Base-by-base conservation (phyloP, 2,113 vertebrate species). In the Lipophrys pholis region DNA sequence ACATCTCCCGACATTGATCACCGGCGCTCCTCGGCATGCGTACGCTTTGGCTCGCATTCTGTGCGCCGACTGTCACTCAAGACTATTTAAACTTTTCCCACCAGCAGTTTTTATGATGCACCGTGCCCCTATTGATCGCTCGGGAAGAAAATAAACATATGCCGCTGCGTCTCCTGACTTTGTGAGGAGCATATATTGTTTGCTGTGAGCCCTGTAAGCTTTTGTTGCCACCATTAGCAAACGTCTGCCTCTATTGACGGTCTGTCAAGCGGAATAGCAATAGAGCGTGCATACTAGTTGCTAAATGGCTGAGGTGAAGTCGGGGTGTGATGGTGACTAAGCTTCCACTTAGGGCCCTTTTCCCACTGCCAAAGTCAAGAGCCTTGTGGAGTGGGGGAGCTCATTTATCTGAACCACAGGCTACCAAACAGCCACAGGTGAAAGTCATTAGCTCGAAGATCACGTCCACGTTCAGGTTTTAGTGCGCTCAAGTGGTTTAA, bases 191-290 rank as follows among this genome's bases (percentile, higher is more conserved):
- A 36, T 38, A 12, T 45, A 42, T 36, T 73, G 53, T 78, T 82
- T 77, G 64, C 41, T 51, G 12, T 63, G 72, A 66, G 69, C 55
- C 73, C 73, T 76, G 64, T 59, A 78, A 78, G 59, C 53, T 2
- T 72, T 86, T 73, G 38, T 61, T 50, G 7, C 67, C 69, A 15
- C 84, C 76, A 87, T 93, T 82, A 91, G 76, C 82, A 72, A 71
- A 61, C 40, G 76, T 83, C 82, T 58, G 70, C 3, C 66, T 46
- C 40, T 86, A 89, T 89, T 89, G 86, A 90, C 76, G 56, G 78
- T 56, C 56, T 89, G 84, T 81, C 82, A 88, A 30, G 41, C 85
- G 69, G 21, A 79, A 61, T 12, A 38, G 72, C 67, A 64, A 48
- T 52, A 60, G 46, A 62, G 39, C n/a, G 40, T 67, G 74, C 66